Evolutionary conservation across 2,113 vertebrate genomes (phyloP).

Genomic region (Egretta garzetta): DNA sequence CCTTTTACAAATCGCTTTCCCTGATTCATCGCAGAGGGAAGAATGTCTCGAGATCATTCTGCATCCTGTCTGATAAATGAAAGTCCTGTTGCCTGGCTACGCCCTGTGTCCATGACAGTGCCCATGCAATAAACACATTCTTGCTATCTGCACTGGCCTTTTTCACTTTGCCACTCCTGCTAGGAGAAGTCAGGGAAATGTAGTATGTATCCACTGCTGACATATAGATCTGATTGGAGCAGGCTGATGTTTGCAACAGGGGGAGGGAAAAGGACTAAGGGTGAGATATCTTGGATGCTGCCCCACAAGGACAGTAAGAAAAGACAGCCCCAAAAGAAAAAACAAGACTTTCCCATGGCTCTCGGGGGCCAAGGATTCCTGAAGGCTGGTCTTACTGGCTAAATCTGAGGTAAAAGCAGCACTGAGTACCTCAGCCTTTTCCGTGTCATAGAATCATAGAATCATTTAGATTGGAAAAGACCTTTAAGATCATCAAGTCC

Average conservation of each 20-base stretch:
- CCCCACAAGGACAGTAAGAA: not conserved
- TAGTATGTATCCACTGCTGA: not conserved
- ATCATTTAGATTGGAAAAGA: too few relatives aligned
- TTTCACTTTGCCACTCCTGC: not conserved
- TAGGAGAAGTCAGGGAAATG: not conserved
- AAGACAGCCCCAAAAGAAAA: not conserved
- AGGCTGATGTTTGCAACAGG: not conserved
- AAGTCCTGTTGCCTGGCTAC: constrained; percentile 25
- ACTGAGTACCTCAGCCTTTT: not conserved
- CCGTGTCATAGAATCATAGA: too few relatives aligned
- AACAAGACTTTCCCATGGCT: not conserved
- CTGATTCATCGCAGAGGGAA: not conserved
- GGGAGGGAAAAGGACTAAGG: not conserved
- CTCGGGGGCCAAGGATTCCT: not conserved
- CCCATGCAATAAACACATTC: not conserved
- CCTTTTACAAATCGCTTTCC: not conserved
- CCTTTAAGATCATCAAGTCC: too few relatives aligned
- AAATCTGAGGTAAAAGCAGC: not conserved
- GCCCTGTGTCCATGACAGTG: fast-evolving
- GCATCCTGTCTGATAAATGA: not conserved
- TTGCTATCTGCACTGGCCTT: not conserved
- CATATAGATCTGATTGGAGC: not conserved
- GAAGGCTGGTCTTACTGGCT: not conserved
- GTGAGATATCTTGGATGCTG: not conserved
- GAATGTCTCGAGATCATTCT: not conserved